Evolutionary conservation across 2,113 vertebrate species (phyloP), one percentile per base, ranked within the genome.

Genomic region (Megatriorchis doriae): DNA sequence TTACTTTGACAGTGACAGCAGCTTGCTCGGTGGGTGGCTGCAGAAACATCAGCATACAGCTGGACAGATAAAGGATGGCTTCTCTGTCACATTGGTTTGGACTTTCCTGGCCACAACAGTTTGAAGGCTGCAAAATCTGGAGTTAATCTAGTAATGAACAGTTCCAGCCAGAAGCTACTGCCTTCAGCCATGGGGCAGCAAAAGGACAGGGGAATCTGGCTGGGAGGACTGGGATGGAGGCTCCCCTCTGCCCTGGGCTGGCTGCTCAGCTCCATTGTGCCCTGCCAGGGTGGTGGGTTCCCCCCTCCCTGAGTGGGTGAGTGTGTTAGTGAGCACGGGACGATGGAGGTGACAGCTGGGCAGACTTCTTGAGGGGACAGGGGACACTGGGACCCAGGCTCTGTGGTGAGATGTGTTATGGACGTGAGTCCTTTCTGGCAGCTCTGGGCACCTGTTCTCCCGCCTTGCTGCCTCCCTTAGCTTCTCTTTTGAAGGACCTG

Each of bases 251-350:
- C 53, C 48, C 23, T 32, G 42, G 66, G 25, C 14, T 62, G 32
- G 34, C 55, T 21, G 23, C 29, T 87, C 32, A 75, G 20, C 32
- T 34, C 23, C 25, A 4, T 8, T 4, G 19, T 67, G 32, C 22
- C 19, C n/a, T 71, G 32, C 16, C 0, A 3, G n/a, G 47, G 16
- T 6, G 23, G 55, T 32, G 53, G 48, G 36, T 4, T 80, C 3
- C 6, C 53, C 2, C 1, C 15, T 55, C 6, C 4, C 11, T 5
- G 27, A 40, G 38, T 16, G 47, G 6, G 2, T 21, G 25, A 70
- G 10, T 1, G 3, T 58, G 25, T 31, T 32, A 53, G 17, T 26
- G 10, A 50, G 45, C 45, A 50, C 0, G 0, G 23, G 42, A 31
- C 12, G 36, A 29, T 36, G 21, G 42, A 75, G 11, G 25, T 19